Evolutionary conservation across 2,113 vertebrate species (phyloP).

Genomic region (Alaudala cheleensis): DNA sequence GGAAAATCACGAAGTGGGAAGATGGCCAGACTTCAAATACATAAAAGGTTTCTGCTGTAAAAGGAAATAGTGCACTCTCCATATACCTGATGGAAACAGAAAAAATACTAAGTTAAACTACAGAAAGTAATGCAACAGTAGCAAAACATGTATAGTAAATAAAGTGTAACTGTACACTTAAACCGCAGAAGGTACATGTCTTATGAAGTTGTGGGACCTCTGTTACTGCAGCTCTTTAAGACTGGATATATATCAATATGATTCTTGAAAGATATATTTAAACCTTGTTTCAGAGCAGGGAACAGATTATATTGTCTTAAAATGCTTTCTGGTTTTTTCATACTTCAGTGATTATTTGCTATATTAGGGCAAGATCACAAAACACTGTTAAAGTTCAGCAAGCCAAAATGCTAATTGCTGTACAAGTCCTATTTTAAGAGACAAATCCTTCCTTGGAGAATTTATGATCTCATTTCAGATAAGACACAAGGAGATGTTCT

Average conservation of each 20-base stretch:
- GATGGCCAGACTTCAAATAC: not conserved
- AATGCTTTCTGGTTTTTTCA: not conserved
- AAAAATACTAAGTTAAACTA: not conserved
- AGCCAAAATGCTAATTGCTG: not conserved
- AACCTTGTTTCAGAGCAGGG: not conserved
- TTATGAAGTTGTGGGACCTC: not conserved
- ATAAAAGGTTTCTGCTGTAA: not conserved
- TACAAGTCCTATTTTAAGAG: not conserved
- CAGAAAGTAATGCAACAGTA: not conserved
- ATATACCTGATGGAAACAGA: not conserved
- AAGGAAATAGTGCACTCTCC: not conserved
- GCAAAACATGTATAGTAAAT: not conserved
- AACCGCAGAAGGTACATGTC: not conserved
- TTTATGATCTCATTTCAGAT: constrained; percentile 15
- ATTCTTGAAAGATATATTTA: not conserved
- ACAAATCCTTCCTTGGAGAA: not conserved
- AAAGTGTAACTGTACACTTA: not conserved
- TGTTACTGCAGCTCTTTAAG: not conserved
- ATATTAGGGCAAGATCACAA: not conserved
- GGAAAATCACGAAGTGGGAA: not conserved
- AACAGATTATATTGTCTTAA: not conserved
- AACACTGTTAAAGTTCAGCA: not conserved
- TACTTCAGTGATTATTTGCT: not conserved
- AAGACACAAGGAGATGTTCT: not conserved
- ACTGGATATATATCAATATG: not conserved